These are phyloP conservation scores for Pteromalus puparum DNA, from an alignment of 1,140 invertebrate species.

Conservation along the genomic window DNA sequence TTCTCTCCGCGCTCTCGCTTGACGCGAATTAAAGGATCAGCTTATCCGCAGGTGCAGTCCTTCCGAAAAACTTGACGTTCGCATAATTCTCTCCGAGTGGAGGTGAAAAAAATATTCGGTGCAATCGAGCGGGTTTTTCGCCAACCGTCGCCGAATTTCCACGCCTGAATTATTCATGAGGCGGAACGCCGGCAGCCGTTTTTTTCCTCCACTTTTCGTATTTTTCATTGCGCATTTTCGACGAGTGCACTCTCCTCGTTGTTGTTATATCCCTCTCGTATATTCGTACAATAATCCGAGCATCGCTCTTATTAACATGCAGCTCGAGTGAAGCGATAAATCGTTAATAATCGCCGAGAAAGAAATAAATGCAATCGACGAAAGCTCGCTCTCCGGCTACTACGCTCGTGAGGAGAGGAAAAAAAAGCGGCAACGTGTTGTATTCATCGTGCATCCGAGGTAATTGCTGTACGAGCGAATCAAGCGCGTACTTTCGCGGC, in stretches of 20 bases:
- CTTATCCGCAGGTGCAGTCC: background rate
- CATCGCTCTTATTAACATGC: background rate
- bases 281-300: background rate
- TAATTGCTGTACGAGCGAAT: slow-evolving; percentile 17
- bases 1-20: background rate
- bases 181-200: background rate
- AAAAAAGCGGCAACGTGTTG: slow-evolving; percentile 6
- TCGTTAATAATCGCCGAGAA: slow-evolving; percentile 34
- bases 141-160: background rate
- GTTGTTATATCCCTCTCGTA: background rate
- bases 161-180: slow-evolving; percentile 26
- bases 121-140: slow-evolving; percentile 13
- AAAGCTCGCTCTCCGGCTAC: background rate
- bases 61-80: background rate
- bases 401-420: background rate
- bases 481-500: slow-evolving; percentile 31
- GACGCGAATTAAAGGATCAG: background rate
- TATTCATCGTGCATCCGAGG: slow-evolving; percentile 23
- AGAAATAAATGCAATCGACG: slow-evolving; percentile 29
- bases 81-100: background rate
- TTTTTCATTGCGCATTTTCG: background rate
- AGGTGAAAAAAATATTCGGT: background rate
- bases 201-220: background rate
- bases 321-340: background rate
- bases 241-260: background rate